A percentile compares a stretch with the other conserved stretches of the same genome.
phyloP scores from a whole-genome alignment of 2,113 vertebrate genomes.

The Vimba vimba region DNA sequence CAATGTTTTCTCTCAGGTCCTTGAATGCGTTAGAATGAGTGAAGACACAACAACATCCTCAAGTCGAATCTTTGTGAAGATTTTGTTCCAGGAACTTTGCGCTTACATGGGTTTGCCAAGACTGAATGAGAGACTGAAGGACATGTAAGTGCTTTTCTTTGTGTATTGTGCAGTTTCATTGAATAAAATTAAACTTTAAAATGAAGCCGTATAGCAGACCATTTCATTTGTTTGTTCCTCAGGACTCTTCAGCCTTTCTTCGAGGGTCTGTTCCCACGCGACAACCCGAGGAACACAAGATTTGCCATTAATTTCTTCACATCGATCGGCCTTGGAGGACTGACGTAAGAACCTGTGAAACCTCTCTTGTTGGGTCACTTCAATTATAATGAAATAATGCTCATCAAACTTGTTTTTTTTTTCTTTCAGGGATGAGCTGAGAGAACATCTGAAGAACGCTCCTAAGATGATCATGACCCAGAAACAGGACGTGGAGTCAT shows the following conservation, averaged over 20 bases:
- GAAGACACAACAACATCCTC: constrained; percentile 98
- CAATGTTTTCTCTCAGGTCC: constrained; percentile 78
- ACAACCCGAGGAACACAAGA: constrained; percentile 96
- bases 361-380: background rate
- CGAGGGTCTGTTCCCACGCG: constrained; percentile 93
- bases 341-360: constrained; percentile 83
- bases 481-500: constrained; percentile 92
- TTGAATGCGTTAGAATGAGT: constrained; percentile 93
- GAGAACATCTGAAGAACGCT: constrained; percentile 96
- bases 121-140: constrained; percentile 94
- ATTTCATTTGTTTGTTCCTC: constrained; percentile 57
- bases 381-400: background rate
- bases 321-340: constrained; percentile 95
- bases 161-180: background rate
- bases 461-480: constrained; percentile 98
- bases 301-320: constrained; percentile 99
- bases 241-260: constrained; percentile 95
- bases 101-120: constrained; percentile 98
- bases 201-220: background rate
- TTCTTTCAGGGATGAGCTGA: constrained; percentile 88
- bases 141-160: constrained; percentile 78
- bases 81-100: constrained; percentile 97
- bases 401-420: background rate
- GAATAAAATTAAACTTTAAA: background rate
- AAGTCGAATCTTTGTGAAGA: constrained; percentile 98